Conservation (phyloP, 2,113 vertebrate species). For the Oryzias curvinotus region DNA sequence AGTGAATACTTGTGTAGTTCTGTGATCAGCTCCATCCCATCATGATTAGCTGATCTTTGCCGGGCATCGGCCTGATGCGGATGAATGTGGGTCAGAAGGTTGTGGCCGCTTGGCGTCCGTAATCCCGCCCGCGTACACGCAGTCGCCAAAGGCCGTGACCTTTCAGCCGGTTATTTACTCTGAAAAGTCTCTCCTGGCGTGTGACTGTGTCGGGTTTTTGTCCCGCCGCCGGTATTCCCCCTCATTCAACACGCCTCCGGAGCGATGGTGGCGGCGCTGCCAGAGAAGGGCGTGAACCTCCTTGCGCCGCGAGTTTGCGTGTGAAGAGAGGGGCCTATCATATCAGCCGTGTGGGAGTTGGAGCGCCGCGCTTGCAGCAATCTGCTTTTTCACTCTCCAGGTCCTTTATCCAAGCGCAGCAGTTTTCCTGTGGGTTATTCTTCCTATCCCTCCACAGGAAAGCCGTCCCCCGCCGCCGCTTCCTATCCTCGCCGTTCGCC, state of each 20-base stretch:
- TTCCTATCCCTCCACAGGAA: constrained; percentile 76
- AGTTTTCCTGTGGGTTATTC: constrained; percentile 76
- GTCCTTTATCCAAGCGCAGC: constrained; percentile 70
- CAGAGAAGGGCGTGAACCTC: constrained; percentile 38
- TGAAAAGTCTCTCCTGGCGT: constrained; percentile 6
- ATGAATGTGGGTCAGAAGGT: constrained; percentile 23
- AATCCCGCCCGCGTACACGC: constrained; percentile 2
- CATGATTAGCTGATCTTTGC: too few relatives aligned
- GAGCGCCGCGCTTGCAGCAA: constrained; percentile 53
- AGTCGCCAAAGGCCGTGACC: not conserved
- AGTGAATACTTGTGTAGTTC: too few relatives aligned
- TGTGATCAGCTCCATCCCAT: too few relatives aligned
- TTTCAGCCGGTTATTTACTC: constrained; percentile 3
- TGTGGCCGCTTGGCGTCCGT: not conserved
- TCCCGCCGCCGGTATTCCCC: constrained; percentile 45
- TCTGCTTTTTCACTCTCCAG: constrained; percentile 71
- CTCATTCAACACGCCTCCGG: constrained; percentile 12
- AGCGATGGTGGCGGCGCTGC: constrained; percentile 21
- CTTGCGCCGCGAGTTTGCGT: constrained; percentile 43
- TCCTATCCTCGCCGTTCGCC: constrained; percentile 63
- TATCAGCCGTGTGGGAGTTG: constrained; percentile 59
- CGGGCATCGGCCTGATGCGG: not conserved
- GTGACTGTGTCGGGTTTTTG: constrained; percentile 39
- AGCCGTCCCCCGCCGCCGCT: constrained; percentile 61
- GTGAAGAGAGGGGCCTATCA: constrained; percentile 67